Conservation (phyloP, 2,797 vertebrate genomes). For the Jordanella pulchra region DNA sequence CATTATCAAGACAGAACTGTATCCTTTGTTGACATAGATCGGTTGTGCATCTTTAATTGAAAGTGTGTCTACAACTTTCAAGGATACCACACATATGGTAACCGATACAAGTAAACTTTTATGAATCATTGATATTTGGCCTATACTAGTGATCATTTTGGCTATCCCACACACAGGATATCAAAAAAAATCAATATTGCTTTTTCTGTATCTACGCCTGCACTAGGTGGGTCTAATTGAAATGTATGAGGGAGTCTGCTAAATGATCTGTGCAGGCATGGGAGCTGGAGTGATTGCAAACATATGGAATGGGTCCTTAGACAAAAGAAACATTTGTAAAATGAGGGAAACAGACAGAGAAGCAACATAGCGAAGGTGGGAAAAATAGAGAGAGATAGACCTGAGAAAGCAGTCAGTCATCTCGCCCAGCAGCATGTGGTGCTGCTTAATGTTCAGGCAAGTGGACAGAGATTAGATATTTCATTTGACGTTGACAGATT, state of each 20-base stretch:
- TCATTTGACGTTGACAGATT: conserved; percentile 43
- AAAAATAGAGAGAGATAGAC: not conserved
- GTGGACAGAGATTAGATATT: conserved; percentile 26
- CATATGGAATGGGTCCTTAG: conserved; percentile 76
- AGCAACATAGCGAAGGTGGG: conserved; percentile 26
- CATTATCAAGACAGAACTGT: not conserved
- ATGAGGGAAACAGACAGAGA: conserved; percentile 53
- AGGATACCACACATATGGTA: conserved; percentile 33
- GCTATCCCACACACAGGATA: conserved; percentile 64
- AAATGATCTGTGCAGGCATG: conserved; percentile 77
- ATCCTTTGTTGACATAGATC: not conserved
- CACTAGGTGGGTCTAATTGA: conserved; percentile 76
- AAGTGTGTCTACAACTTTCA: conserved; percentile 5
- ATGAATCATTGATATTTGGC: conserved; percentile 70
- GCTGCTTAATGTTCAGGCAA: conserved; percentile 32
- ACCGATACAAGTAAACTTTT: conserved; percentile 54
- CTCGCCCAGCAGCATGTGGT: not conserved
- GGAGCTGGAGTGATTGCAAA: conserved; percentile 74
- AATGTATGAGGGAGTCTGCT: conserved; percentile 76
- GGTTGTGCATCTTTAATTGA: conserved; percentile 29
- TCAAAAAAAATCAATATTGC: conserved; percentile 75
- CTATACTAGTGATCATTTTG: conserved; percentile 68
- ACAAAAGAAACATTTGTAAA: conserved; percentile 77
- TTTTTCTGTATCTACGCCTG: conserved; percentile 62
- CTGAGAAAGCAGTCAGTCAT: conserved; percentile 3